Conservation (phyloP, 1,140 invertebrate species). For the Harlomillsia oculata region DNA sequence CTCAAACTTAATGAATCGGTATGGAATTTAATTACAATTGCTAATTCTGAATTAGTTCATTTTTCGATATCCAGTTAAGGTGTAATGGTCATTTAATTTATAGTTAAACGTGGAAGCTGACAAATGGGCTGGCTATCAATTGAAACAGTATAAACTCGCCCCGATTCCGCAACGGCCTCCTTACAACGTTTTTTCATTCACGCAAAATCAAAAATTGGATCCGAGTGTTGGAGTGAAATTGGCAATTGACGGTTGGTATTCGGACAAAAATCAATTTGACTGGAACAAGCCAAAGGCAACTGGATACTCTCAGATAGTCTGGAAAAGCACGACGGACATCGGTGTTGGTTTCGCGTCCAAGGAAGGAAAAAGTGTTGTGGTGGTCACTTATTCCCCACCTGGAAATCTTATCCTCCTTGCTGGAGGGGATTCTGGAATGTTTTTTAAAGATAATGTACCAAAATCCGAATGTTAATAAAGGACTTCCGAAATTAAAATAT, state of each 20-base stretch:
- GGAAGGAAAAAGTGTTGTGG: conserved; percentile 10
- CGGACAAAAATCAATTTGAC: conserved; percentile 2
- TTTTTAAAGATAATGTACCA: conserved; percentile 5
- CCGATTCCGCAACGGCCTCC: background rate
- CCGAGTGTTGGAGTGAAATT: background rate
- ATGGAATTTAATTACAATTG: background rate
- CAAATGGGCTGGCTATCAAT: background rate
- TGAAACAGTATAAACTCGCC: background rate
- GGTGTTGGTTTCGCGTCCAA: conserved; percentile 7
- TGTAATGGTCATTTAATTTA: background rate
- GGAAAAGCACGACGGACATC: conserved; percentile 19
- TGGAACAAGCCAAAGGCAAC: conserved; percentile 11
- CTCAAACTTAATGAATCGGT: conserved; percentile 2
- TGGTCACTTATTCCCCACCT: conserved; percentile 6
- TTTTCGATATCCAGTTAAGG: background rate
- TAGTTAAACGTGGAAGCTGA: background rate
- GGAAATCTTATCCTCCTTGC: conserved; percentile 15
- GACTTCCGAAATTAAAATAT: too few species aligned
- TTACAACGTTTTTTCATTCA: conserved; percentile 8
- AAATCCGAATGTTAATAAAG: too few species aligned
- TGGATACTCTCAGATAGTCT: conserved; percentile 11
- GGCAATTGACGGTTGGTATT: conserved; percentile 14
- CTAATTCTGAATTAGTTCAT: background rate
- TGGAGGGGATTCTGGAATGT: background rate
- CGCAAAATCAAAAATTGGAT: background rate